Evolutionary conservation across 2,797 vertebrate genomes (phyloP).

Genomic region (Scolopax rusticola): DNA sequence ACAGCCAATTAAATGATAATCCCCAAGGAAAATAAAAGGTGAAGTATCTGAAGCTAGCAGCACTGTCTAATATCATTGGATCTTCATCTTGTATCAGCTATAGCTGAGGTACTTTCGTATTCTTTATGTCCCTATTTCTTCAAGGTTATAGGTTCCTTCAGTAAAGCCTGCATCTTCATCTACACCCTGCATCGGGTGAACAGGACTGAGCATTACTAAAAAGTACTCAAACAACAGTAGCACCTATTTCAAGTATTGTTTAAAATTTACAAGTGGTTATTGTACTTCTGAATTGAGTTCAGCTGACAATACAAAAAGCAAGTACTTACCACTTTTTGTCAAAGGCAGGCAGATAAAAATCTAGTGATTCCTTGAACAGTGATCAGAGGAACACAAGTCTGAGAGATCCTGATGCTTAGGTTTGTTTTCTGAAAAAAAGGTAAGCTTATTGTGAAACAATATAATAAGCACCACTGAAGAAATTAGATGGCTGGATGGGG

Average conservation of each 20-base stretch:
- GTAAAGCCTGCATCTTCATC: neutral
- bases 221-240: neutral
- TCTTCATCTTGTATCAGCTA: neutral
- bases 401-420: neutral
- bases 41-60: neutral
- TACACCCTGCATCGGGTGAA: neutral
- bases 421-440: neutral
- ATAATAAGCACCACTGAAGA: neutral
- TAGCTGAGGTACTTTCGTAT: neutral
- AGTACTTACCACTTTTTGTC: neutral
- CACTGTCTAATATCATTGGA: neutral
- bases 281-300: neutral
- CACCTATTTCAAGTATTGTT: neutral
- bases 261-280: neutral
- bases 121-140: neutral
- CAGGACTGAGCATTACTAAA: neutral
- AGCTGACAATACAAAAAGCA: neutral
- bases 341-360: neutral
- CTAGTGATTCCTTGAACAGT: neutral
- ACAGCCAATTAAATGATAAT: neutral
- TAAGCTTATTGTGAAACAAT: neutral
- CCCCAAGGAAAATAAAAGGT: neutral
- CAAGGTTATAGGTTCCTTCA: neutral
- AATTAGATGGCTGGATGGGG: neutral
- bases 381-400: neutral